A percentile compares a stretch with the other conserved stretches of the same genome.
phyloP scores from a whole-genome alignment of 2,797 vertebrate genomes.

The Tympanoctomys barrerae region DNA sequence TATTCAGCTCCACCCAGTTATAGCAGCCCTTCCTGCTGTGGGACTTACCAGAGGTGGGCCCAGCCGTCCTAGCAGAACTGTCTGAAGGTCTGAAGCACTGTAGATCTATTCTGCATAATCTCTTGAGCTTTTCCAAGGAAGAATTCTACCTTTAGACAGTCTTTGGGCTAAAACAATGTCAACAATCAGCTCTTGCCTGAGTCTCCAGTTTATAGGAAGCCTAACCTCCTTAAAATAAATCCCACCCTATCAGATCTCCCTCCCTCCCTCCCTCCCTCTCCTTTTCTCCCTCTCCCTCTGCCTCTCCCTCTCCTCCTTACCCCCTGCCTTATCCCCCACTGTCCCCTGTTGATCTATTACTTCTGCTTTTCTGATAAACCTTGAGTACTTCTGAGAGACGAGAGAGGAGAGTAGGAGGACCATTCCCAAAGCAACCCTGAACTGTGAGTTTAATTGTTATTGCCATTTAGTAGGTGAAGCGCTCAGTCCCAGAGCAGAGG shows the following conservation, averaged over 20 bases:
- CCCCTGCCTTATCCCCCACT: no score
- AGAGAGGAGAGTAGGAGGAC: background rate
- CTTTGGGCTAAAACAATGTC: background rate
- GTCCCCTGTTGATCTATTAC: background rate
- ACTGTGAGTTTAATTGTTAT: background rate
- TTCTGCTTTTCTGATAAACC: background rate
- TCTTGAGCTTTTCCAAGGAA: background rate
- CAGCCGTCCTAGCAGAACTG: background rate
- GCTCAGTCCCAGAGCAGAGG: background rate
- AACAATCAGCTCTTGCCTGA: background rate
- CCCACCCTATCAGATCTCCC: background rate
- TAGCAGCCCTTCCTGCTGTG: rapidly evolving
- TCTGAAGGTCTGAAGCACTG: background rate
- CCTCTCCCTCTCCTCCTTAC: no score
- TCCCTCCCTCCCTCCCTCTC: background rate
- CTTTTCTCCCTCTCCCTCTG: background rate
- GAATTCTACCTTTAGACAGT: background rate
- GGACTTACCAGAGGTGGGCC: background rate
- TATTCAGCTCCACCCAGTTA: background rate
- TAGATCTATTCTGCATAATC: background rate
- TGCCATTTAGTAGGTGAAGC: background rate
- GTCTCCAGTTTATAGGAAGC: background rate
- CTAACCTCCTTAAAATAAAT: background rate
- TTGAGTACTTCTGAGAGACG: background rate
- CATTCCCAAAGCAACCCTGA: background rate